Evolutionary conservation across 2,888 invertebrate species (phyloP), one percentile per base, ranked within the genome.

Genomic region (Drosophila affinis): DNA sequence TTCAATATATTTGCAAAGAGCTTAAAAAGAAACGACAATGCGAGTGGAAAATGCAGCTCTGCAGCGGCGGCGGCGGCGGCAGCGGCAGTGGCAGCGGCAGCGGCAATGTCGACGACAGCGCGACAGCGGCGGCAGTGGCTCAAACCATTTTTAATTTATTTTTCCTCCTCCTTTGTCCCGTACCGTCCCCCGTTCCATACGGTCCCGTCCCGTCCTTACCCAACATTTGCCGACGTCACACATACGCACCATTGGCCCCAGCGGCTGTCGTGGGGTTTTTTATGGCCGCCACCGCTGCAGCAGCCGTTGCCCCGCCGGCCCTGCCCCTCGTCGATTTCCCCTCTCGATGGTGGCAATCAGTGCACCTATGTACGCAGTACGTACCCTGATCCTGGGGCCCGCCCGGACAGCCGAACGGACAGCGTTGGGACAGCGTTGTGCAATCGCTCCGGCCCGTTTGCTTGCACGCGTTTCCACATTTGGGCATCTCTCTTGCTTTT

Each of bases 401-500:
- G 21, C 21, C 21, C 21, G 77, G 39, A 39, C 39, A 39, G 39
- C 39, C 39, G 39, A 1, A 7, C 21, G 77, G 39, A 39, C 39
- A 39, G 39, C 39, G 39, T 1, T n/a, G 39, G 86, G 78, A 86
- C 59, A 67, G 48, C 57, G 62, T 53, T 62, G 68, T 72, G 59
- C 81, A 78, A 83, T 82, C 82, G 82, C 84, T 82, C 78, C 75
- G 85, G 86, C 85, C 72, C 88, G 86, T 87, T 85, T 87, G 86
- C 83, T 85, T 85, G 83, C 85, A 85, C 70, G 83, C 79, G 67
- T 71, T 83, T 86, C 76, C 79, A 71, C 88, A 85, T 85, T 85
- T 85, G 77, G 88, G 86, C 88, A 86, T 85, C 85, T 85, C 85
- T 86, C 79, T 85, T 87, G 52, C 87, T 82, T 87, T 86, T 85